Base-by-base conservation (phyloP, 1,140 invertebrate genomes). In the Luehdorfia chinensis region DNA sequence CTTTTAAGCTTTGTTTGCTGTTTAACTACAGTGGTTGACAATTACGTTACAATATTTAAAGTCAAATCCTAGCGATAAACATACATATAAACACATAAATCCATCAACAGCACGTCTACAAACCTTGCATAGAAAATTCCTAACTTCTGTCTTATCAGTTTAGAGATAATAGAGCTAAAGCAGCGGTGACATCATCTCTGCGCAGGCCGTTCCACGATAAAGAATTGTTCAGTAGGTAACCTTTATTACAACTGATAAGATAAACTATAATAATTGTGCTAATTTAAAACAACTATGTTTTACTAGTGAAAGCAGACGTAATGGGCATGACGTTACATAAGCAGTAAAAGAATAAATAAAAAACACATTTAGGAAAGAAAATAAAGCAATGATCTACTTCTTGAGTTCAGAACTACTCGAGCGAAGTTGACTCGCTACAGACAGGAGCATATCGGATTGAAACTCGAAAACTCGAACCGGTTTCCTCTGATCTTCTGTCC, bases 381-480 rank as follows among this genome's bases (percentile, higher is more conserved):
- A 47, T 59, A 63, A 76, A 70, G 55, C 53, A 62, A 64, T 61
- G 55, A 62, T 68, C 54, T 64, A 66, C 57, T 57, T 64, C 60
- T 61, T 52, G 51, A 18, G 41, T 53, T 34, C 52, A 70, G 59
- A 54, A 72, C 73, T 67, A 72, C 66, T 79, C 61, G 65, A 73
- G 66, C 73, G 62, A 65, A 66, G 66, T 78, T 53, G 60, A 71
- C 71, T 79, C 71, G 67, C 73, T 66, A 75, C 63, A 80, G 75
- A 81, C 77, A 76, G 72, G 79, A 81, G 80, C 75, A 75, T 86
- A 84, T 86, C 77, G 78, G 71, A 77, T 84, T 78, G 75, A 81
- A 83, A 83, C 78, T 86, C 83, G 80, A 86, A 86, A 86, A 83
- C 69, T 74, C 58, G 69, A 84, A 86, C 78, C 75, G 74, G 83